Evolutionary conservation across 2,113 vertebrate genomes (phyloP).

Genomic region (Morone chrysops): DNA sequence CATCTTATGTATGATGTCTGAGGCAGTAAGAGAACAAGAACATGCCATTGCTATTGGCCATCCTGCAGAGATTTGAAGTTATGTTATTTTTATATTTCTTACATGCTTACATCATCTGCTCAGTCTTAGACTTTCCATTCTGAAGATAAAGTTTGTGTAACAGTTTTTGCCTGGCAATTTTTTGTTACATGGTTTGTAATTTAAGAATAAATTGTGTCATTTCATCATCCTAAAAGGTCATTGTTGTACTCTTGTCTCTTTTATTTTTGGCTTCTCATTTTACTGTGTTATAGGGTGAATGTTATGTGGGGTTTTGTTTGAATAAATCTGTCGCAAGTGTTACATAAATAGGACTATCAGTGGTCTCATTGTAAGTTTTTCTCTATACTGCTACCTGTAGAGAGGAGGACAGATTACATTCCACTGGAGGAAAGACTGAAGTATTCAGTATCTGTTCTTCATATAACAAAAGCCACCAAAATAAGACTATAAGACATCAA

Average conservation of each 20-base stretch:
- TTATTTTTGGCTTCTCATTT: neutral
- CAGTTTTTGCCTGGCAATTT: conserved; percentile 71
- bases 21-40: conserved; percentile 47
- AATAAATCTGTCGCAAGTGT: conserved; percentile 3
- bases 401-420: too few species aligned
- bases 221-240: conserved; percentile 68
- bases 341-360: neutral
- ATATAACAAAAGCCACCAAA: too few species aligned
- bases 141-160: conserved; percentile 75
- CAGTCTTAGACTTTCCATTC: conserved; percentile 67
- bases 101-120: conserved; percentile 56
- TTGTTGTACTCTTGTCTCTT: conserved; percentile 16
- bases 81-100: conserved; percentile 70
- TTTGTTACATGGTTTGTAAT: conserved; percentile 76
- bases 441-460: neutral
- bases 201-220: conserved; percentile 80
- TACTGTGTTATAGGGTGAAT: neutral
- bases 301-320: neutral
- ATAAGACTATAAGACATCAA: too few species aligned
- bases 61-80: conserved; percentile 58
- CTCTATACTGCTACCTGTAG: neutral
- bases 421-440: neutral
- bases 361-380: neutral
- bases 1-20: conserved; percentile 41
- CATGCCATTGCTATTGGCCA: conserved; percentile 37